Base-by-base conservation (phyloP, 2,797 vertebrate species). In the Microcaecilia unicolor region DNA sequence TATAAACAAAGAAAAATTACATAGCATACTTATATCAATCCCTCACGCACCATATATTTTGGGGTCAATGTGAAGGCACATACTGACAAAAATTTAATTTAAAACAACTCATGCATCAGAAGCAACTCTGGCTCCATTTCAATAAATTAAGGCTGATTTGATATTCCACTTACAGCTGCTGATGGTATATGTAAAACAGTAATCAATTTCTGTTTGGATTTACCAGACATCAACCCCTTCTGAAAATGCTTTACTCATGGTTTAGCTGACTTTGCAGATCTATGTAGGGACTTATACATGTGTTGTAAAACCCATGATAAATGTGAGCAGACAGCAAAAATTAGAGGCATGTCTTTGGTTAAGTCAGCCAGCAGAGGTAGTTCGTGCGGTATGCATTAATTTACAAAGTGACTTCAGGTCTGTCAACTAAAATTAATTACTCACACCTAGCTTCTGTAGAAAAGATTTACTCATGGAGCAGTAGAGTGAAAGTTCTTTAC, bases 361-460 rank as follows among this genome's bases (percentile, higher is more conserved):
- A 61, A 48, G 41, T 58, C 60, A 61, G 35, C 48, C 45, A 39
- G 70, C 39, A 50, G 41, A 67, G 56, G 60, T 66, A 48, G 28
- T 31, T 54, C 54, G 37, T 33, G 48, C 40, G 36, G 48, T 59
- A 44, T 37, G 37, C 16, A 2, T 34, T 42, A 44, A 48, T 55
- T 25, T 39, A 32, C 52, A 10, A 5, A 44, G 50, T 42, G 34
- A 54, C 58, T 70, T 67, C 55, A 69, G 55, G 51, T 70, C 64
- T 70, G 61, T 65, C 71, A 57, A 38, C 31, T 51, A 46, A 60
- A 73, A 70, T 72, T 57, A 73, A 71, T 61, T 56, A 40, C 28
- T 66, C 26, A 3, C 34, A 56, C 31, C 28, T 46, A 64, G 67
- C 42, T 42, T 54, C n/a, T n/a, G n/a, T n/a, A n/a, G 44, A 68